Evolutionary conservation across 2,797 vertebrate species (phyloP), one percentile per base, ranked within the genome.

Genomic region (Nyctalus aviator): DNA sequence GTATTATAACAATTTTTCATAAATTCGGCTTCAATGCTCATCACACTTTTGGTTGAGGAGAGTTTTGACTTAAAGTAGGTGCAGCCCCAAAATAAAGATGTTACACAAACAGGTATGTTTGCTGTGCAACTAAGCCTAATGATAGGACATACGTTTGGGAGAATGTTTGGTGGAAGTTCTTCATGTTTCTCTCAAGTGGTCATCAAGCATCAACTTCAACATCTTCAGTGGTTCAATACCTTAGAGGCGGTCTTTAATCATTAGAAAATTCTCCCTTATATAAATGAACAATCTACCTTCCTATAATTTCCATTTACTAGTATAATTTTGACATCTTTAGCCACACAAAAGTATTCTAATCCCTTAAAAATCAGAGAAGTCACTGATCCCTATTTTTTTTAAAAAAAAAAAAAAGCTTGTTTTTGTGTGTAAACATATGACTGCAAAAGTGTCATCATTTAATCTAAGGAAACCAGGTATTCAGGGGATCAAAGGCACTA

Each of bases 251-350:
- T 69, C 32, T 53, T 72, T 72, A 62, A 62, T 88, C 84, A 86
- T 85, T 82, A 69, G 41, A 90, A 91, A 89, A 50, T 53, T 76
- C 5, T 69, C 50, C 48, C 30, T 76, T 66, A 48, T 69, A 7
- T 78, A 94, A 23, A 41, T 66, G 7, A 77, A 82, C 14, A 62
- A 53, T 73, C 12, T 94, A 14, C 64, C 71, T 64, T 77, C 44
- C 73, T 88, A 8, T 89, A 75, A 83, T 91, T 94, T 88, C 41
- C n/a, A 85, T 62, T 95, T 88, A 83, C 27, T 91, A 10, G 4
- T 79, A n/a, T 81, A 84, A 88, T 91, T 84, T 89, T 72, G 50
- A 30, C 30, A 44, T 69, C 78, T 71, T 88, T 78, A 71, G 48
- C 21, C 71, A 83, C 68, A 73, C 1, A 48, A 41, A 87, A 82